phyloP scores from a whole-genome alignment of 2,888 invertebrate genomes.

The Argyresthia albistria region DNA sequence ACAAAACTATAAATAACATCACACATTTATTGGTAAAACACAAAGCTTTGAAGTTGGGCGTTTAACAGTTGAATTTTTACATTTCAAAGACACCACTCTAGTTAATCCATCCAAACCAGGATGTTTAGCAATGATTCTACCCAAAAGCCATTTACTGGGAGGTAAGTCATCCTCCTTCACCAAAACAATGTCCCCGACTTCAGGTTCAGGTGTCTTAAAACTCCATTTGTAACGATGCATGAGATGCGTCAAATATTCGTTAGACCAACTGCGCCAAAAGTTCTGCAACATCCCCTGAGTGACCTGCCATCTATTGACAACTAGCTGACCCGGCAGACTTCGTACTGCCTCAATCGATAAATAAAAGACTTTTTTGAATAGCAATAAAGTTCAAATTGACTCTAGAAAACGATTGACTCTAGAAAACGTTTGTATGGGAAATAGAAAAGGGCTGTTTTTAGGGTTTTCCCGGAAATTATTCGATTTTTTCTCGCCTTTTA shows the following conservation, averaged over 20 bases:
- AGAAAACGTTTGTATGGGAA: too few relatives aligned
- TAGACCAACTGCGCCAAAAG: conserved; percentile 7
- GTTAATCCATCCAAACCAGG: not conserved
- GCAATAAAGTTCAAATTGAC: too few relatives aligned
- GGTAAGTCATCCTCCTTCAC: conserved; percentile 4
- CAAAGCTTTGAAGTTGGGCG: not conserved
- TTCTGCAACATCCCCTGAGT: conserved; percentile 3
- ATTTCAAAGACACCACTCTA: not conserved
- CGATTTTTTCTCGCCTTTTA: too few relatives aligned
- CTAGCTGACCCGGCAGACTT: too few relatives aligned
- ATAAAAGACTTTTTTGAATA: too few relatives aligned
- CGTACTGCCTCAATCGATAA: too few relatives aligned
- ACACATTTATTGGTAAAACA: not conserved
- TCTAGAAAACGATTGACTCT: too few relatives aligned
- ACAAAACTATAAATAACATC: too few relatives aligned
- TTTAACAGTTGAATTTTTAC: not conserved
- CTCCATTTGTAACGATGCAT: not conserved
- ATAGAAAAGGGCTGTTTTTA: too few relatives aligned
- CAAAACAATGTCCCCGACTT: conserved; percentile 5
- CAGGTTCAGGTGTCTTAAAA: not conserved
- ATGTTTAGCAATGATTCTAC: conserved; percentile 1
- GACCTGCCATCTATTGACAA: conserved; percentile 4
- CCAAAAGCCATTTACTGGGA: conserved; percentile 6
- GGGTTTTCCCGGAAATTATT: too few relatives aligned
- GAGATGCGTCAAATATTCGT: conserved; percentile 4